Conservation (phyloP, 2,797 vertebrate species). For the Cichlasoma orientale region DNA sequence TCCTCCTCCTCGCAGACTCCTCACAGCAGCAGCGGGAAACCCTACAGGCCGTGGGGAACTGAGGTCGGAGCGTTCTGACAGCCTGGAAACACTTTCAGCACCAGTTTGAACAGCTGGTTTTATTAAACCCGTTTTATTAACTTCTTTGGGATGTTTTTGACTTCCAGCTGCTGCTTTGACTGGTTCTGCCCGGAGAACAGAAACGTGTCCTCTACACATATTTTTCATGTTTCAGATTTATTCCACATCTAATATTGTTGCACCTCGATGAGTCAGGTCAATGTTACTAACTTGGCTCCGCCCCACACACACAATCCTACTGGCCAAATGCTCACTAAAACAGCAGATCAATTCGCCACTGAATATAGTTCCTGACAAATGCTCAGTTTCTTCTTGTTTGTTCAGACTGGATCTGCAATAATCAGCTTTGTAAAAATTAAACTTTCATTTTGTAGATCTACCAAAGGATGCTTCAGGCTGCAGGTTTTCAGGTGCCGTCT, state of each 20-base stretch:
- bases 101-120: neutral
- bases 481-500: neutral
- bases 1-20: slow-evolving; percentile 63
- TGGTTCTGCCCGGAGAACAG: neutral
- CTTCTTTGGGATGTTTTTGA: neutral
- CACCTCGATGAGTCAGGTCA: neutral
- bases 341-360: neutral
- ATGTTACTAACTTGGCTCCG: neutral
- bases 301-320: neutral
- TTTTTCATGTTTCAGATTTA: neutral
- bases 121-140: neutral
- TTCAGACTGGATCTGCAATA: neutral
- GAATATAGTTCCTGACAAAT: neutral
- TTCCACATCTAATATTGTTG: neutral
- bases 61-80: slow-evolving; percentile 93
- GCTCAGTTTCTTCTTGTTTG: neutral
- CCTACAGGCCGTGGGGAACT: slow-evolving; percentile 92
- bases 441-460: too few relatives aligned
- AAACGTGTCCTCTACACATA: neutral
- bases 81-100: neutral
- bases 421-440: neutral
- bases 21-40: slow-evolving; percentile 79
- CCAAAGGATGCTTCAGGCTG: neutral
- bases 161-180: neutral
- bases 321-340: neutral